These are phyloP conservation scores for Osmerus mordax DNA, from an alignment of 2,113 vertebrate species.

Conservation along the genomic window DNA sequence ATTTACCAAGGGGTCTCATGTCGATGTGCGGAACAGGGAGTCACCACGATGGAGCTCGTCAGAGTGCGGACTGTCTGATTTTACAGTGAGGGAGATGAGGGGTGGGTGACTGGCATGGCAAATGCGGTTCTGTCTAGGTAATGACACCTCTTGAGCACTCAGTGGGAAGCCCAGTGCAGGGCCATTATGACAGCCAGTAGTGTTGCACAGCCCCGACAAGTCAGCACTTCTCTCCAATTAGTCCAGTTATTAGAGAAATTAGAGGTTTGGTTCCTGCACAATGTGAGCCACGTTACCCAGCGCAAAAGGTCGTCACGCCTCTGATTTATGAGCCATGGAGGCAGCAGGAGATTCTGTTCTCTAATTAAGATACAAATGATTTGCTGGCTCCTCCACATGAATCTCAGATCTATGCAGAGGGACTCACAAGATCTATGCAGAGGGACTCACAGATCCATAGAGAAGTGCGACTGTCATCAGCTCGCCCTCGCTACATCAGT, in stretches of 20 bases:
- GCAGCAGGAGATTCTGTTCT: neutral
- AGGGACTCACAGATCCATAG: conserved; percentile 16
- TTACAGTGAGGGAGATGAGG: conserved; percentile 25
- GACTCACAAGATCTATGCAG: conserved; percentile 22
- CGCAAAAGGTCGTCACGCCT: conserved; percentile 1
- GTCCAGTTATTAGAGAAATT: conserved; percentile 53
- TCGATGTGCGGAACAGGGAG: neutral
- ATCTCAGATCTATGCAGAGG: conserved; percentile 20
- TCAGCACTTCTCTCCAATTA: conserved; percentile 46
- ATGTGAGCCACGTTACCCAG: conserved; percentile 16
- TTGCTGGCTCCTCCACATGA: neutral
- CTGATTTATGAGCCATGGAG: conserved; percentile 12
- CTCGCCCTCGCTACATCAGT: conserved; percentile 11
- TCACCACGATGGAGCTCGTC: neutral
- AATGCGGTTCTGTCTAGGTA: conserved; percentile 46
- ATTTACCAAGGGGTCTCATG: conserved; percentile 4
- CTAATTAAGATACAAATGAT: conserved; percentile 33
- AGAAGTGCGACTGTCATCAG: conserved; percentile 35
- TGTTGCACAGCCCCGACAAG: conserved; percentile 35
- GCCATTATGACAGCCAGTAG: conserved; percentile 44
- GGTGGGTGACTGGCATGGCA: conserved; percentile 19
- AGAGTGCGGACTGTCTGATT: conserved; percentile 6
- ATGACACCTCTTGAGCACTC: conserved; percentile 51
- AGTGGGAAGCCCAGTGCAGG: conserved; percentile 35
- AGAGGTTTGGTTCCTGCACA: conserved; percentile 46